Evolutionary conservation across 2,888 invertebrate species (phyloP).

Genomic region (Drosophila testacea): DNA sequence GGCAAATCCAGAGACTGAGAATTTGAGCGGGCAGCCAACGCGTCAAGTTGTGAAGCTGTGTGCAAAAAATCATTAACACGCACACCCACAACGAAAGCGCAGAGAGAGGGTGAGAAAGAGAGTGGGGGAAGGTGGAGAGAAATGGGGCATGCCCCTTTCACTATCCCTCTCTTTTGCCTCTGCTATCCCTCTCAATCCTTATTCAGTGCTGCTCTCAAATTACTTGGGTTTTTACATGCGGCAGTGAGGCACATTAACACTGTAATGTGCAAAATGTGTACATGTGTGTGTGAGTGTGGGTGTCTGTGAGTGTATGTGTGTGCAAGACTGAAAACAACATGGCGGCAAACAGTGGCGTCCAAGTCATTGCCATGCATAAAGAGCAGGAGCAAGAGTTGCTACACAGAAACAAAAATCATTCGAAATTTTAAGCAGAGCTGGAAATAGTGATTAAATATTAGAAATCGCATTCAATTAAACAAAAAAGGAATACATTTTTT

Average conservation of each 20-base stretch:
- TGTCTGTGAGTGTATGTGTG: conserved; percentile 18
- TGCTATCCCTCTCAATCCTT: conserved; percentile 23
- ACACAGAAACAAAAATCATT: background rate
- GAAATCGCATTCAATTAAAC: too few species aligned
- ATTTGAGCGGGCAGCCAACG: conserved; percentile 46
- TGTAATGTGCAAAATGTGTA: conserved; percentile 83
- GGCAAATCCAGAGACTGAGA: conserved; percentile 17
- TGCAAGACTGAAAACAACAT: conserved; percentile 71
- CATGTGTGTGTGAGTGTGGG: conserved; percentile 27
- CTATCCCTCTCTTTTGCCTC: conserved; percentile 3
- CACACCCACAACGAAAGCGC: conserved; percentile 54
- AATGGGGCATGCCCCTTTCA: conserved; percentile 20
- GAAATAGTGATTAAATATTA: too few species aligned
- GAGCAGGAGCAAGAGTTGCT: conserved; percentile 18
- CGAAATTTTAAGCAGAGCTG: background rate
- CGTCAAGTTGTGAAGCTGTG: conserved; percentile 81
- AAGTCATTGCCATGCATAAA: conserved; percentile 73
- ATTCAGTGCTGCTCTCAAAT: conserved; percentile 62
- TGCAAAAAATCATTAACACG: conserved; percentile 84
- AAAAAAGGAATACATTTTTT: too few species aligned
- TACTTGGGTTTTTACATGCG: conserved; percentile 82
- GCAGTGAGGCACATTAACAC: conserved; percentile 84
- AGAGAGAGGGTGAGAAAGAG: background rate
- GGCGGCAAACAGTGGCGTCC: conserved; percentile 72
- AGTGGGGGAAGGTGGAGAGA: background rate